Conservation (phyloP, 2,888 invertebrate genomes). For the Unio pictorum region DNA sequence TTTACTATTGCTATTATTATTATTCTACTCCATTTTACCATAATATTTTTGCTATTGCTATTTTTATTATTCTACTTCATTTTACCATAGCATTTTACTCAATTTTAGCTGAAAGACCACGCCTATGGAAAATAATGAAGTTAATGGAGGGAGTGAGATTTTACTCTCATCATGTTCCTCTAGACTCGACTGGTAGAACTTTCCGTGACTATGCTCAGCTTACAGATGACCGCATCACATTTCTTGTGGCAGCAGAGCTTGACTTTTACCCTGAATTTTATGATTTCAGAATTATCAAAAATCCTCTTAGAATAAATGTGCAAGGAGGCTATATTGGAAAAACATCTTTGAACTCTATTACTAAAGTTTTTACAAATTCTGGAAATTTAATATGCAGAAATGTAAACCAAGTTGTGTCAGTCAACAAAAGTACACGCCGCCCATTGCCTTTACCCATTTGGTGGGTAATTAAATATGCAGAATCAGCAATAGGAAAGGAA, state of each 20-base stretch:
- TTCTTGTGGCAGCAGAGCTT: slow-evolving; percentile 38
- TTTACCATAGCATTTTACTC: too few species aligned
- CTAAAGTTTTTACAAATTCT: slow-evolving; percentile 26
- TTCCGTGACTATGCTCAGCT: slow-evolving; percentile 45
- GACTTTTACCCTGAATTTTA: slow-evolving; percentile 35
- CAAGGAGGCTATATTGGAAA: slow-evolving; percentile 47
- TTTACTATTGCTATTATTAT: too few species aligned
- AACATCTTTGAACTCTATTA: slow-evolving; percentile 41
- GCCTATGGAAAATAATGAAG: slow-evolving; percentile 42
- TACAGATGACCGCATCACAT: slow-evolving; percentile 43
- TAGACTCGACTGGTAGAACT: slow-evolving; percentile 38
- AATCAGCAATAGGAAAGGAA: slow-evolving; percentile 23
- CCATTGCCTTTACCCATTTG: slow-evolving; percentile 58
- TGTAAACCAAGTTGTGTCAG: slow-evolving; percentile 54
- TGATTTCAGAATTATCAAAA: slow-evolving; percentile 29
- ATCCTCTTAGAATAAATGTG: slow-evolving; percentile 37
- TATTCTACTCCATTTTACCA: too few species aligned
- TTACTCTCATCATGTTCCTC: slow-evolving; percentile 37
- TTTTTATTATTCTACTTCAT: not conserved
- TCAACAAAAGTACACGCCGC: slow-evolving; percentile 55
- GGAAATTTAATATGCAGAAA: slow-evolving; percentile 32
- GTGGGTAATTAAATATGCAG: slow-evolving; percentile 59
- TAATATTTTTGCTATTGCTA: not conserved
- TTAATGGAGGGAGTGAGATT: slow-evolving; percentile 38
- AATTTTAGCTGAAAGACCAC: too few species aligned